Percentiles rank a stretch among this genome's conserved stretches.
These are phyloP conservation scores for Struthidea cinerea DNA, from an alignment of 2,113 vertebrate species.

Conservation along the genomic window DNA sequence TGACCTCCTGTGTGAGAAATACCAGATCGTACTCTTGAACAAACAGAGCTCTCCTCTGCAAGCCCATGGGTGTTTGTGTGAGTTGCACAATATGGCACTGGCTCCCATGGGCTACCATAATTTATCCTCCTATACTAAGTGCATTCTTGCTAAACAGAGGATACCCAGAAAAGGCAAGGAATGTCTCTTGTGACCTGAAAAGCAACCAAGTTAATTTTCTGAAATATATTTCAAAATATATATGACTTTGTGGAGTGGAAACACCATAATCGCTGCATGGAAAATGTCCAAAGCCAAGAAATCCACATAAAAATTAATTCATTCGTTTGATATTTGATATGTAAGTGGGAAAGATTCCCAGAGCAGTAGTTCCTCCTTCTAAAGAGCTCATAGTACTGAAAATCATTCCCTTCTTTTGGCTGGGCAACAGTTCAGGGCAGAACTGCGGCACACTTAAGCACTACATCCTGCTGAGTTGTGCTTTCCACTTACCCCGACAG, in stretches of 20 bases:
- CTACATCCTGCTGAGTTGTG: neutral
- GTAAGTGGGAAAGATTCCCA: neutral
- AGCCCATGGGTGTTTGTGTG: neutral
- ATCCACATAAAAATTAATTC: neutral
- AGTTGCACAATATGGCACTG: neutral
- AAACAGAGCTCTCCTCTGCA: constrained; percentile 15
- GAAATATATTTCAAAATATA: neutral
- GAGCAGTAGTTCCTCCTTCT: neutral
- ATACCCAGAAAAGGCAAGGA: constrained; percentile 21
- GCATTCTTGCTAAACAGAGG: neutral
- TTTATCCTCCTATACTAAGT: constrained; percentile 2
- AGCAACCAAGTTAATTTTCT: neutral
- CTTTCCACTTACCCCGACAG: neutral
- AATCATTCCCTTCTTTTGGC: neutral
- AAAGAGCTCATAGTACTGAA: neutral
- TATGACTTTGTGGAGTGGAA: neutral
- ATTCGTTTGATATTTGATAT: neutral
- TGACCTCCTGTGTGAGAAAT: neutral
- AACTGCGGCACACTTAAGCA: neutral
- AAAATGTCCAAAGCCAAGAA: neutral
- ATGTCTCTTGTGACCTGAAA: neutral
- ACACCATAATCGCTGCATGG: neutral
- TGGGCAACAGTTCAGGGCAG: neutral
- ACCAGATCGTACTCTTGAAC: constrained; percentile 37
- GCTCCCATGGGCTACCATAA: neutral